Conservation (phyloP, 1,140 invertebrate genomes). For the Cherax quadricarinatus region DNA sequence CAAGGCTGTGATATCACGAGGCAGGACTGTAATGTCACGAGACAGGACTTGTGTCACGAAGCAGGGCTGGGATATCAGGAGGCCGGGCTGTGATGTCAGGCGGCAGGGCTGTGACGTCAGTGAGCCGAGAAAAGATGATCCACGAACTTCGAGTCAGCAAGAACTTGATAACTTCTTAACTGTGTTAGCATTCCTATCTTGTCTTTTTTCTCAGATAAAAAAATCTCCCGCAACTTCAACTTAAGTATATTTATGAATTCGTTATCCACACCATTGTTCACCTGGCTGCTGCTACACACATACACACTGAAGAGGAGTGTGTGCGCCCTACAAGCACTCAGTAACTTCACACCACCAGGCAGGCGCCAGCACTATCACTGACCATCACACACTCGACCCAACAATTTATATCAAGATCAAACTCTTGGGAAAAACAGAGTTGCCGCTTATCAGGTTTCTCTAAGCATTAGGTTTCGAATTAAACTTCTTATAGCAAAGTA, state of each 20-base stretch:
- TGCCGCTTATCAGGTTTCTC: too few species aligned
- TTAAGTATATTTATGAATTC: not conserved
- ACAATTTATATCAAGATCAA: too few species aligned
- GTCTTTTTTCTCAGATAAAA: not conserved
- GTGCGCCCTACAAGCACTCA: too few species aligned
- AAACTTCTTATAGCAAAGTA: too few species aligned
- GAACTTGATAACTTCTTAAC: not conserved
- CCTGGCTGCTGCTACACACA: too few species aligned
- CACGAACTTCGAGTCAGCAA: not conserved
- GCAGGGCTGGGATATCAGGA: not conserved
- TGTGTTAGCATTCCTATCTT: not conserved
- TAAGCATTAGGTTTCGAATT: too few species aligned
- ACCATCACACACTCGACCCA: too few species aligned
- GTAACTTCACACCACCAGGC: too few species aligned
- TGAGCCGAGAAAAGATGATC: not conserved
- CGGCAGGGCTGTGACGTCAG: not conserved
- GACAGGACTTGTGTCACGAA: not conserved
- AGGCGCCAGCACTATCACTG: too few species aligned
- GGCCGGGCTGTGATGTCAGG: not conserved
- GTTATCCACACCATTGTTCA: not conserved
- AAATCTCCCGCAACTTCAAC: not conserved
- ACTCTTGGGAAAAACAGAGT: too few species aligned
- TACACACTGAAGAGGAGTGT: too few species aligned
- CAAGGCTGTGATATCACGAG: not conserved
- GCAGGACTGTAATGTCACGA: not conserved